Evolutionary conservation across 1,140 invertebrate species (phyloP), one percentile per base, ranked within the genome.

Genomic region (Brachionus plicatilis): DNA sequence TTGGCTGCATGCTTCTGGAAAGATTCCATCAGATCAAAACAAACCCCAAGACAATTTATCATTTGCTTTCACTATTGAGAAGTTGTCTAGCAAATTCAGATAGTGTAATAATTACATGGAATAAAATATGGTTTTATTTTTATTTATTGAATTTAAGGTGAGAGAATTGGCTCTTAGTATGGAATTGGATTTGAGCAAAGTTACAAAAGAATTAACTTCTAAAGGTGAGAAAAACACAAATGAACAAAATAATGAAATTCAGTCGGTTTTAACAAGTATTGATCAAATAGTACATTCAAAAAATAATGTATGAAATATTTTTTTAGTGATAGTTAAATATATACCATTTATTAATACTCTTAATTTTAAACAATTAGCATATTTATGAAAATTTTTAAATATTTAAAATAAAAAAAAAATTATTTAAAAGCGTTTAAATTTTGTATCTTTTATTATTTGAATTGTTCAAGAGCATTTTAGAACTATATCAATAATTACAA

Each of bases 31-130:
- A 82, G 29, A 9, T 82, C 8, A 82, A 82, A 47, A 6, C 41
- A 2, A 24, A 82, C 12, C 27, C 79, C 4, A 82, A 82, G 66
- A 45, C 79, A 37, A 24, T 82, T 65, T 82, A 82, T 82, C 79
- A 82, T 24, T 20, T 82, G 29, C 53, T 82, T 9, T 82, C 50
- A n/a, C 43, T 82, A 11, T 68, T 82, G 33, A 82, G 79, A 82
- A 82, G 79, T 68, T 82, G 79, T 65, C 17, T 82, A 20, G 29
- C 79, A 14, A 82, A 65, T 20, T 82, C 53, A 7, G 17, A 82
- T 24, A 37, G 66, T 65, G 79, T 82, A 82, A 45, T 17, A 6
- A 14, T 41, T 53, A 8, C 0, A 37, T 33, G 3, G 41, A 82
- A 60, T 14, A 53, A 37, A 56, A 5, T 14, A 27, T n/a, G 1